Evolutionary conservation across 1,140 invertebrate genomes (phyloP).

Genomic region (Riptortus pedestris): DNA sequence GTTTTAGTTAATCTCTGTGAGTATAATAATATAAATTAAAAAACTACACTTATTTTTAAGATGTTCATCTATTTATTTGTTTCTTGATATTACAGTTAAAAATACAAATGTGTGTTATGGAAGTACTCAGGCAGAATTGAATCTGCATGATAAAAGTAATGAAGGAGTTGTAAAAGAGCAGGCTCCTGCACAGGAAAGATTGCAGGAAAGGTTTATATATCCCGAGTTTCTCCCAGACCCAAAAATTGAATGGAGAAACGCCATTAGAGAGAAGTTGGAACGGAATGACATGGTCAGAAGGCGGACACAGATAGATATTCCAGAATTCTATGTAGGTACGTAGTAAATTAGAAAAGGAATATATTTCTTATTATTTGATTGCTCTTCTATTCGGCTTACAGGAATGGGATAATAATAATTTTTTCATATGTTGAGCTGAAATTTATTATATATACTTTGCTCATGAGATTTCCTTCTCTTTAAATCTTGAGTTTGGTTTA

Average conservation of each 20-base stretch:
- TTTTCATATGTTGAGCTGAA: too few species aligned
- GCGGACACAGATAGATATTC: conserved; percentile 72
- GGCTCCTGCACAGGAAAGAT: not conserved
- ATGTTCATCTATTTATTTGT: not conserved
- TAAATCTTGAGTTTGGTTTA: too few species aligned
- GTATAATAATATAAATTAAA: not conserved
- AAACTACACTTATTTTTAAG: not conserved
- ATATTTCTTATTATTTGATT: not conserved
- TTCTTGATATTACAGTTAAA: not conserved
- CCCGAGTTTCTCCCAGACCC: conserved; percentile 92
- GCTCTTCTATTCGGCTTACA: too few species aligned
- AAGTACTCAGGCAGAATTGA: not conserved
- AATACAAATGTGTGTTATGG: not conserved
- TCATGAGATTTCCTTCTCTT: too few species aligned
- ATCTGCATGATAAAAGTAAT: not conserved
- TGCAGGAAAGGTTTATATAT: conserved; percentile 56
- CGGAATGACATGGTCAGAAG: conserved; percentile 85
- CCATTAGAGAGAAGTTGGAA: conserved; percentile 77
- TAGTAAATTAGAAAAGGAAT: conserved; percentile 22
- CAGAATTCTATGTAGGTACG: conserved; percentile 94
- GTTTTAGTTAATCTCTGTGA: not conserved
- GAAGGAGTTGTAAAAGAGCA: not conserved
- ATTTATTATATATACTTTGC: too few species aligned
- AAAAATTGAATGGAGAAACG: conserved; percentile 63
- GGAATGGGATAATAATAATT: too few species aligned